These are phyloP conservation scores for Zootermopsis nevadensis DNA, from an alignment of 2,888 invertebrate species.

Conservation along the genomic window DNA sequence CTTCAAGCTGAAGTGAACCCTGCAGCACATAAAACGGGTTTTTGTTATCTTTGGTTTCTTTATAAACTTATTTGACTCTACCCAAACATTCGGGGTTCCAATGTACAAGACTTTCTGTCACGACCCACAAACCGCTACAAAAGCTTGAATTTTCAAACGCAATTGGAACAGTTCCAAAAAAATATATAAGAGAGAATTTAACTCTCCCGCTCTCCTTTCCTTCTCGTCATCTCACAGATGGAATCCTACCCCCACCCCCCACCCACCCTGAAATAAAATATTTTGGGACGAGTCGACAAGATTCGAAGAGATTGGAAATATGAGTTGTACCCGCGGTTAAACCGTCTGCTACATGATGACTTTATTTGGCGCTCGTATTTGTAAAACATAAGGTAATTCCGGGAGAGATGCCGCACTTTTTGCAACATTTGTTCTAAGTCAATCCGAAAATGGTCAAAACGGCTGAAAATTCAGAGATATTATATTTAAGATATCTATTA, in stretches of 20 bases:
- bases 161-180: constrained; percentile 54
- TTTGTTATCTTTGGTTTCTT: background rate
- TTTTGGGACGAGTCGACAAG: too few species aligned
- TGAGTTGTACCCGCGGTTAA: too few species aligned
- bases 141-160: constrained; percentile 35
- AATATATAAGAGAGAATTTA: background rate
- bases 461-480: too few species aligned
- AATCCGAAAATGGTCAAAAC: too few species aligned
- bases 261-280: background rate
- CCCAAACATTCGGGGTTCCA: background rate
- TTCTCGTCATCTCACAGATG: background rate
- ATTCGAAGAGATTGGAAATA: too few species aligned
- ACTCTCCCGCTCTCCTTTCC: background rate
- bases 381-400: too few species aligned
- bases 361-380: too few species aligned
- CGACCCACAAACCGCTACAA: constrained; percentile 35
- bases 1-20: background rate
- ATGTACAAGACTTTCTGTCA: background rate
- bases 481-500: too few species aligned
- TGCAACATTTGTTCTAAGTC: too few species aligned
- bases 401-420: too few species aligned
- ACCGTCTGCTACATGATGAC: too few species aligned
- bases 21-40: background rate
- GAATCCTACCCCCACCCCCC: too few species aligned
- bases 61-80: background rate